These are phyloP conservation scores for Upupa epops DNA, from an alignment of 2,113 vertebrate species.

Conservation along the genomic window DNA sequence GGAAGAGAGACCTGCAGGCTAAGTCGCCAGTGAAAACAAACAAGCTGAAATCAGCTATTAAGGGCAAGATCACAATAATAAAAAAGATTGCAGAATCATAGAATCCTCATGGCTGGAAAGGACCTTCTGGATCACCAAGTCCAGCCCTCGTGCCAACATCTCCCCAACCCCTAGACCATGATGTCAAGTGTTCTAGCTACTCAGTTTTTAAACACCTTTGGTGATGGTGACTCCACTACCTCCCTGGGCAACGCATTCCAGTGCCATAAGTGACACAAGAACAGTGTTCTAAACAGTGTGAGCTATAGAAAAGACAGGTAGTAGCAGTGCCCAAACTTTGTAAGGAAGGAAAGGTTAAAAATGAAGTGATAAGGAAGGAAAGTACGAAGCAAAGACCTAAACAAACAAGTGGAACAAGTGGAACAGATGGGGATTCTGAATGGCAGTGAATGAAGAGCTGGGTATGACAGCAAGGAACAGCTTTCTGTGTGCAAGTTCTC, in stretches of 20 bases:
- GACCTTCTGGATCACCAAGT: too few relatives aligned
- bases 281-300: neutral
- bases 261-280: too few relatives aligned
- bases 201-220: too few relatives aligned
- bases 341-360: neutral
- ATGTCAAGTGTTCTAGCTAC: too few relatives aligned
- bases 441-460: neutral
- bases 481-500: neutral
- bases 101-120: too few relatives aligned
- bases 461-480: neutral
- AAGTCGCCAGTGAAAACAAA: neutral
- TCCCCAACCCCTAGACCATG: too few relatives aligned
- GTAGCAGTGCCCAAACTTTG: neutral
- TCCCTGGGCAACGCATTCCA: too few relatives aligned
- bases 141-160: too few relatives aligned
- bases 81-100: too few relatives aligned
- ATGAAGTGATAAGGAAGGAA: neutral
- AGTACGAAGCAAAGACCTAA: constrained; percentile 7
- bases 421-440: neutral
- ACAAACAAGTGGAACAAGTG: neutral
- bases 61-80: neutral
- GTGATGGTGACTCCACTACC: too few relatives aligned
- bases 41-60: neutral
- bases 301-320: neutral
- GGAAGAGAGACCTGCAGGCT: neutral